Conservation (phyloP, 2,113 vertebrate genomes). For the Bos taurus region ARS-UCD2.0 NC_037345.1:47007501-47008000, state of each 20-base stretch:
- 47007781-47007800: background rate
- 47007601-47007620: background rate
- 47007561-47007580: background rate
- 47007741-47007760: background rate
- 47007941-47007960: background rate
- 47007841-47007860: background rate
- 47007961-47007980: background rate
- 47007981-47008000: background rate
- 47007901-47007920: background rate
- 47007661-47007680: background rate
- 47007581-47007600: background rate
- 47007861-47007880: background rate
- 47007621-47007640: background rate
- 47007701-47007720: background rate
- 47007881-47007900: background rate
- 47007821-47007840: background rate
- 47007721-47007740: background rate
- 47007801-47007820: background rate
- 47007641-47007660: background rate
- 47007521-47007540: background rate
- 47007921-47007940: background rate
- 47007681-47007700: background rate
- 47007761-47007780: background rate
- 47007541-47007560: background rate
- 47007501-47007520: constrained; percentile 10